Evolutionary conservation across 2,113 vertebrate genomes (phyloP).

Genomic region (Neogale vison): DNA sequence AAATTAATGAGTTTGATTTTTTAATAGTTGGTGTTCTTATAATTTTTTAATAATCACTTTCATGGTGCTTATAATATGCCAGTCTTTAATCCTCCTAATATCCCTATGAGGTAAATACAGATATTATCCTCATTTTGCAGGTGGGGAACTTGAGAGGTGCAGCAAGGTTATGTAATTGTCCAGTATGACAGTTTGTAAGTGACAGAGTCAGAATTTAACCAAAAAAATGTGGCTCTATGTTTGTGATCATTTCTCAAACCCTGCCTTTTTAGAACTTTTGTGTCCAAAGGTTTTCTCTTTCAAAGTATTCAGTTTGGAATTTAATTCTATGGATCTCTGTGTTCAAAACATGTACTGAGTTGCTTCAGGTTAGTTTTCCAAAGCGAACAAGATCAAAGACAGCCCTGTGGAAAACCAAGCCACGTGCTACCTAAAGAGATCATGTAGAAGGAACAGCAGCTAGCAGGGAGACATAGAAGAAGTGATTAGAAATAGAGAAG

Average conservation of each 20-base stretch:
- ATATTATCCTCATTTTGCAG: not conserved
- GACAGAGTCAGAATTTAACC: not conserved
- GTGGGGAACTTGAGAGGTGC: not conserved
- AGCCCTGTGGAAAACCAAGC: not conserved
- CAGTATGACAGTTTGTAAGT: not conserved
- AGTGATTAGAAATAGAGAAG: not conserved
- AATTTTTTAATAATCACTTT: not conserved
- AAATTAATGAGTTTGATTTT: not conserved
- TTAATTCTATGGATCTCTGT: not conserved
- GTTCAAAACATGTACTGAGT: not conserved
- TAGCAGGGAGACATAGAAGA: not conserved
- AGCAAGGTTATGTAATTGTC: not conserved
- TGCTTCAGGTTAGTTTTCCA: conserved; percentile 52
- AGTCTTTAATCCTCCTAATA: not conserved
- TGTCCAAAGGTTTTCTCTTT: not conserved
- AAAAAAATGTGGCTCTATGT: not conserved
- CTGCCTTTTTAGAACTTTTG: conserved; percentile 3
- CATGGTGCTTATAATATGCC: not conserved
- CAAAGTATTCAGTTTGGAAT: not conserved
- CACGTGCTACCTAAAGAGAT: not conserved
- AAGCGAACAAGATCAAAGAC: not conserved
- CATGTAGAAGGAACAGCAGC: not conserved
- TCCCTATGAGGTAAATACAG: not conserved
- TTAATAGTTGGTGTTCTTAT: not conserved
- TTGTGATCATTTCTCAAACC: not conserved